Evolutionary conservation across 1,140 invertebrate genomes (phyloP), one percentile per base, ranked within the genome.

Genomic region (Drosophila rufa): DNA sequence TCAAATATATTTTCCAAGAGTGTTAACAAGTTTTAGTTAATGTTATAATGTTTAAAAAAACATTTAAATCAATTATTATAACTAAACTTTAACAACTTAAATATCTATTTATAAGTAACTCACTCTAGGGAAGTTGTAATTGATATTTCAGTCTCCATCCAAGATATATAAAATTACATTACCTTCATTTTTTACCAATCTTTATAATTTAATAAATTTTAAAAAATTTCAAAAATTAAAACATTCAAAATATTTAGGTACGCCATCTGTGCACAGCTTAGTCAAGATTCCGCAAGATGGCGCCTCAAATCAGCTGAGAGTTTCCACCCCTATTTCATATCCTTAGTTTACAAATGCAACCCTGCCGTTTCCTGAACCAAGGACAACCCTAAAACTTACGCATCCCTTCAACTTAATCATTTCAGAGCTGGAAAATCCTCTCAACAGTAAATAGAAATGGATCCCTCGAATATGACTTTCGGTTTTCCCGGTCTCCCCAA

Each of bases 381-480:
- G 19, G 75, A 78, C 75, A 61, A 48, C 43, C 30, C 43, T 48
- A 38, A 43, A 45, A 30, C 38, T 78, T 62, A 57, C 75, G 74
- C 60, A 66, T 55, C 61, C 38, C 43, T 47, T 43, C n/a, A 40
- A 46, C 51, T 50, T 64, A 48, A 30, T 68, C 17, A 42, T 51
- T 65, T 42, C 51, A 73, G 46, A 53, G 25, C 57, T 62, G 27
- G 11, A 19, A 66, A 46, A 40, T 25, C 12, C 5, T 12, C 5
- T 12, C 2, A 43, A 19, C 42, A 43, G 9, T 50, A 48, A 51
- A 43, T 42, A 19, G 8, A 61, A 78, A 93, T 93, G 92, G 92
- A 93, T 80, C 91, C 90, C 45, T 79, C 91, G 14, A 92, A 93
- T 58, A 55, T 92, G 36, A 59, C 90, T 0, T 92, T 92, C 19